Percentiles rank a stretch among this genome's conserved stretches.
Evolutionary conservation across 2,113 vertebrate genomes (phyloP).

Genomic region (Elanus axillaris): DNA sequence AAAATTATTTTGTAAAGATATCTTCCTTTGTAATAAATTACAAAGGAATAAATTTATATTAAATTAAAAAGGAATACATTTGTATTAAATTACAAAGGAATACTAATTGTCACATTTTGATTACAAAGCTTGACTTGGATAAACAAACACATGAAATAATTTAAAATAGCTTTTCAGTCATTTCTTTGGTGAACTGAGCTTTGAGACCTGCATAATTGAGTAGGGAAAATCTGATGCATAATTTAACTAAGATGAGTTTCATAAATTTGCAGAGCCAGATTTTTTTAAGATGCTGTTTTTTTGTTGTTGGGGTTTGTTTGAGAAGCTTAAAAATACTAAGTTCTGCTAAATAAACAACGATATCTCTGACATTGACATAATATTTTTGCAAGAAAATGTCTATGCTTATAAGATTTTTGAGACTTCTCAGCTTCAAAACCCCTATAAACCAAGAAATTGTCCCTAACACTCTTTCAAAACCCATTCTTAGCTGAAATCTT

Average conservation of each 20-base stretch:
- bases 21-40: background rate
- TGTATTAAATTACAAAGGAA: slow-evolving; percentile 29
- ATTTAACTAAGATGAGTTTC: background rate
- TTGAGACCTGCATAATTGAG: slow-evolving; percentile 1
- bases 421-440: background rate
- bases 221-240: background rate
- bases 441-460: background rate
- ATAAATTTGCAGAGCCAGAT: background rate
- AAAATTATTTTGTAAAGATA: background rate
- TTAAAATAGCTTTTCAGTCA: background rate
- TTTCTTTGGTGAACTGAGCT: background rate
- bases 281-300: background rate
- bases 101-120: slow-evolving; percentile 37
- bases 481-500: background rate
- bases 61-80: background rate
- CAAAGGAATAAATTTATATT: background rate
- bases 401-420: background rate
- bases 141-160: background rate
- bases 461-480: background rate
- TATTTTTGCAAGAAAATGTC: background rate
- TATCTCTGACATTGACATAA: background rate
- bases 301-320: background rate
- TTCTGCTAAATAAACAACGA: background rate
- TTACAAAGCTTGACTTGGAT: slow-evolving; percentile 19
- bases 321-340: background rate